Conservation (phyloP, 1,140 invertebrate genomes). For the Ceratitis capitata region DNA sequence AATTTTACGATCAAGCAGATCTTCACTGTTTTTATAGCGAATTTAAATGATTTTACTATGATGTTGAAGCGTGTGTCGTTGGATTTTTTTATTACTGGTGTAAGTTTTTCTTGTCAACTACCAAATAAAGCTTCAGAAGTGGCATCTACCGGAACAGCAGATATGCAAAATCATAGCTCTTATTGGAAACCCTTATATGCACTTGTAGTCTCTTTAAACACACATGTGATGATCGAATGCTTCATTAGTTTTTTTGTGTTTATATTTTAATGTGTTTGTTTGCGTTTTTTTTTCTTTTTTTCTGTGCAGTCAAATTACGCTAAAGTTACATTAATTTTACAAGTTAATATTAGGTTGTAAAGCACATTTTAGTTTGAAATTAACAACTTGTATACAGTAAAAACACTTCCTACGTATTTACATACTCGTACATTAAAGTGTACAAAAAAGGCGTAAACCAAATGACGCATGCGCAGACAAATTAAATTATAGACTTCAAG, state of each 20-base stretch:
- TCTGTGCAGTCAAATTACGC: not conserved
- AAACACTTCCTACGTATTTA: not conserved
- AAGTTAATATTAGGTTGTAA: constrained; percentile 1
- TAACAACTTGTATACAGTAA: not conserved
- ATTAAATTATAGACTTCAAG: not conserved
- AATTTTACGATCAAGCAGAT: too few species aligned
- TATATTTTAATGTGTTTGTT: not conserved
- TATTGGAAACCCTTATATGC: too few species aligned
- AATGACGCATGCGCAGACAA: not conserved
- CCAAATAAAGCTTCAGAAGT: too few species aligned
- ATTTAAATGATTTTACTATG: too few species aligned
- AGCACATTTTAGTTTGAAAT: not conserved
- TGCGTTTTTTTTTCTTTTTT: not conserved
- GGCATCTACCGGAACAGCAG: too few species aligned
- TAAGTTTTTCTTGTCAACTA: too few species aligned
- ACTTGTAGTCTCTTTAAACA: too few species aligned
- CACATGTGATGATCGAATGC: too few species aligned
- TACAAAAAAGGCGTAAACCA: not conserved
- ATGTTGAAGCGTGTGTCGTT: too few species aligned
- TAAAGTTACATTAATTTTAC: not conserved
- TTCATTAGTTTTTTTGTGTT: not conserved
- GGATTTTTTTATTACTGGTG: too few species aligned
- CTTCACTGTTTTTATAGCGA: too few species aligned
- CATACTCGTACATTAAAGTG: not conserved
- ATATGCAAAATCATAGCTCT: too few species aligned